Base-by-base conservation (phyloP, 2,797 vertebrate species). In the Capromys pilorides region DNA sequence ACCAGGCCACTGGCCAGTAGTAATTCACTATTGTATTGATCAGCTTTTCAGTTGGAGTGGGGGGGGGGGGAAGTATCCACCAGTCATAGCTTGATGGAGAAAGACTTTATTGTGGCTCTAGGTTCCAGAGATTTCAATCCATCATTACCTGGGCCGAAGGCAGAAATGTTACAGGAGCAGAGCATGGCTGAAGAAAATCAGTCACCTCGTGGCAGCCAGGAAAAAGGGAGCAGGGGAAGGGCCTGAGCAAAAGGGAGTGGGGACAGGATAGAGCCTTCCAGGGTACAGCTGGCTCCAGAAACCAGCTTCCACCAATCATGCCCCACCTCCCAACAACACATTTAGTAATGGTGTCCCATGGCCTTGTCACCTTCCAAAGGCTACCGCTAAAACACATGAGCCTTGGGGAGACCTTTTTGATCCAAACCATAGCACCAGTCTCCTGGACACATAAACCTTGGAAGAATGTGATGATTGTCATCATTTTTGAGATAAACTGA, bases 401-500 rank as follows among this genome's bases (percentile, higher is more conserved):
- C 41, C 45, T 31, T 77, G 45, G 33, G 66, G 66, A 28, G 45
- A 31, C 45, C 31, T 78, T 51, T 49, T 49, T 77, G 41, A 77
- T 77, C 75, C 45, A 51, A 75, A 51, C 28, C 16, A 21, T 79
- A 33, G 33, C 24, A 75, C 41, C 73, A 81, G 75, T 73, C 62
- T 49, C 22, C 13, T 64, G 62, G 19, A 81, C 19, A 61, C 1
- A 82, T 9, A 33, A 51, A 22, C 39, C 4, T 45, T 69, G 31
- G 57, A 93, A 81, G 64, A 39, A 67, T 57, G n/a, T 64, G 36
- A 11, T 22, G 36, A 28, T 45, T 69, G 22, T 75, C 45, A 45
- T 26, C 39, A n/a, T 83, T 85, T 95, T 78, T 90, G 78, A 93
- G 41, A 62, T 45, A 24, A 28, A 90, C n/a, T n/a, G 79, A 79